Conservation (phyloP, 2,888 invertebrate genomes). For the Sminthurinus aureus region DNA sequence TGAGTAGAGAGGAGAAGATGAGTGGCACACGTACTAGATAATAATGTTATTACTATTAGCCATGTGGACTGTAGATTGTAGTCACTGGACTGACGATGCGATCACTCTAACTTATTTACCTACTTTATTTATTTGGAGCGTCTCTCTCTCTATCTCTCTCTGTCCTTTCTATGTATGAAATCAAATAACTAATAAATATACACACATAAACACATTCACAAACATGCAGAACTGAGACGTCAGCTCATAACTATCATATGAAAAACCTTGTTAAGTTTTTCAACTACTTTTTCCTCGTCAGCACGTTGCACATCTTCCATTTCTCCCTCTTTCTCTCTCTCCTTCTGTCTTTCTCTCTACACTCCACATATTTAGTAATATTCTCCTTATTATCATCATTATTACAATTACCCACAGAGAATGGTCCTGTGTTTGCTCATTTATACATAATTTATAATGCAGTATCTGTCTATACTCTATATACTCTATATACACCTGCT, state of each 20-base stretch:
- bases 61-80: constrained; percentile 16
- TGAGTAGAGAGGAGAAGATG: constrained; percentile 1
- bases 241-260: background rate
- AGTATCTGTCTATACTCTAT: background rate
- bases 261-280: background rate
- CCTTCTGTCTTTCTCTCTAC: background rate
- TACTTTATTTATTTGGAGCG: constrained; percentile 37
- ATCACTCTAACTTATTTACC: constrained; percentile 34
- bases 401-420: background rate
- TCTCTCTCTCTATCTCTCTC: constrained; percentile 20
- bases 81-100: constrained; percentile 2
- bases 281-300: background rate
- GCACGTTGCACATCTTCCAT: background rate
- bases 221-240: too few species aligned
- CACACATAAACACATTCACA: background rate
- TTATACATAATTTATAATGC: background rate
- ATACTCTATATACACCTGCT: background rate
- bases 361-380: background rate
- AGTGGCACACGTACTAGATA: constrained; percentile 36
- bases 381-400: background rate
- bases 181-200: background rate
- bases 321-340: background rate
- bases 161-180: background rate
- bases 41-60: background rate
- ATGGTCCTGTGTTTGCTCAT: background rate